Evolutionary conservation across 2,797 vertebrate genomes (phyloP).

Genomic region (Falco rusticolus): DNA sequence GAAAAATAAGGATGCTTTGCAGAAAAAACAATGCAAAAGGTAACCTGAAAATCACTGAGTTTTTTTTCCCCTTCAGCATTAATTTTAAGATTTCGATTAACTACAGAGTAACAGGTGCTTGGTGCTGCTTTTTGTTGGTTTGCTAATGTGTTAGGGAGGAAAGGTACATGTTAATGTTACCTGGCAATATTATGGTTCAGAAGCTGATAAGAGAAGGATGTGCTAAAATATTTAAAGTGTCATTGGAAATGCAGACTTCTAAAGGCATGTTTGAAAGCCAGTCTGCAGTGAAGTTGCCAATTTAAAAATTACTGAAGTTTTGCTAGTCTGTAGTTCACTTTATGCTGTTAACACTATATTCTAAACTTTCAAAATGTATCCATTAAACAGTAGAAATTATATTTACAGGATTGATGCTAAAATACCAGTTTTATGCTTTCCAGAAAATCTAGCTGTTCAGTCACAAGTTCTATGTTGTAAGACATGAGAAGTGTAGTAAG

Average conservation of each 20-base stretch:
- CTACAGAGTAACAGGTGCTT: neutral
- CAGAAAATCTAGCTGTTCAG: neutral
- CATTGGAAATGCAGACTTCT: neutral
- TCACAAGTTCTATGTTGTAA: neutral
- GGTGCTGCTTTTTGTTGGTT: neutral
- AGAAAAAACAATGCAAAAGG: constrained; percentile 76
- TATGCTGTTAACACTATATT: neutral
- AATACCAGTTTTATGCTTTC: neutral
- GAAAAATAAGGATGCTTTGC: constrained; percentile 75
- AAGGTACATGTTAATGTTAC: neutral
- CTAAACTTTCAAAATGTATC: neutral
- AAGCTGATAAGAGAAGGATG: neutral
- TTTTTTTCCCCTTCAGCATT: neutral
- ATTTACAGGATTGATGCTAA: neutral
- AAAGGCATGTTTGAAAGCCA: neutral
- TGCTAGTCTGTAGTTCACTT: neutral
- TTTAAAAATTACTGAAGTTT: neutral
- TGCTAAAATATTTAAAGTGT: neutral
- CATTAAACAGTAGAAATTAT: neutral
- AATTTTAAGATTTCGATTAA: neutral
- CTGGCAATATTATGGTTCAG: neutral
- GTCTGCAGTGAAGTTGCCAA: neutral
- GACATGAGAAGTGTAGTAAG: neutral
- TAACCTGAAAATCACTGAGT: constrained; percentile 36
- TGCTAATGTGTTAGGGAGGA: neutral